phyloP scores from a whole-genome alignment of 2,113 vertebrate species.

The mouse (Mus musculus) region GRCm39 chrX:10051501-10052000 shows the following conservation, averaged over 20 bases:
- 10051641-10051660: not conserved
- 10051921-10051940: not conserved
- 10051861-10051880: not conserved
- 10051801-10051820: not conserved
- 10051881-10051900: not conserved
- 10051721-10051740: not conserved
- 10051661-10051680: not conserved
- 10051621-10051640: not conserved
- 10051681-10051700: not conserved
- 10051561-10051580: not conserved
- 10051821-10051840: not conserved
- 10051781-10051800: not conserved
- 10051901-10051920: not conserved
- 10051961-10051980: not conserved
- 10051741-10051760: not conserved
- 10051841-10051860: not conserved
- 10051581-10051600: not conserved
- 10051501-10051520: not conserved
- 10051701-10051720: not conserved
- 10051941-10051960: not conserved
- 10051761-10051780: not conserved
- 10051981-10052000: not conserved
- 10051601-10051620: not conserved
- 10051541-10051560: conserved; percentile 8
- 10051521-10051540: conserved; percentile 16